Base-by-base conservation (phyloP, 2,888 invertebrate species). In the Ceramica pisi region DNA sequence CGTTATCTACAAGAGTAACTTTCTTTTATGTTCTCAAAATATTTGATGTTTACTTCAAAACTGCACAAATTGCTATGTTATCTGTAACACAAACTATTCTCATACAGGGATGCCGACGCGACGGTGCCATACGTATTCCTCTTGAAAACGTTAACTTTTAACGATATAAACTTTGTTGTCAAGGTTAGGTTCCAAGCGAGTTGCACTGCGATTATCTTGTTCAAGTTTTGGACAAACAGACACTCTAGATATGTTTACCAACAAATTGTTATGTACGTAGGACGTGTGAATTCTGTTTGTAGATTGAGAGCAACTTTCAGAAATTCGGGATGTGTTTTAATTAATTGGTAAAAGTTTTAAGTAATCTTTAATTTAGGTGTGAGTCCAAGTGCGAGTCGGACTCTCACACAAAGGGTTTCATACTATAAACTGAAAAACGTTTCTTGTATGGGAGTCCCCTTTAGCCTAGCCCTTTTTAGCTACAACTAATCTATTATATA, bases 91-190 rank as follows among this genome's bases (percentile, higher is more conserved):
- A 12, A n/a, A 46, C 41, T 61, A 55, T 48, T 44, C 23, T 44
- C 21, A 50, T 61, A 56, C 26, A 74, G 50, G 67, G 23, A 56
- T 50, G 9, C 21, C 19, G 26, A 26, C 41, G n/a, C 19, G 21
- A 35, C 41, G n/a, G 41, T 44, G 16, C 16, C 10, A 19, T 44
- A 46, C 55, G 23, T 31, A 46, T 7, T 44, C 59, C 38, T 41
- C 53, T 53, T 41, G 14, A 41, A 62, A 73, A 63, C 56, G 62
- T 63, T 53, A 80, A 74, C 71, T 82, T 83, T 73, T 68, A 81
- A 76, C 66, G 71, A 81, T 64, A 62, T 48, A 16, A 71, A 77
- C 56, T 67, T 81, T 66, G 69, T 55, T 38, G 46, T 26, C 75
- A 71, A 71, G 64, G 71, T 78, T 70, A 62, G 9, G 16, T 38